Percentiles rank a stretch among this genome's conserved stretches.
These are phyloP conservation scores for Enteromius afrohamiltoni DNA, from an alignment of 2,797 vertebrate genomes.

Conservation along the genomic window DNA sequence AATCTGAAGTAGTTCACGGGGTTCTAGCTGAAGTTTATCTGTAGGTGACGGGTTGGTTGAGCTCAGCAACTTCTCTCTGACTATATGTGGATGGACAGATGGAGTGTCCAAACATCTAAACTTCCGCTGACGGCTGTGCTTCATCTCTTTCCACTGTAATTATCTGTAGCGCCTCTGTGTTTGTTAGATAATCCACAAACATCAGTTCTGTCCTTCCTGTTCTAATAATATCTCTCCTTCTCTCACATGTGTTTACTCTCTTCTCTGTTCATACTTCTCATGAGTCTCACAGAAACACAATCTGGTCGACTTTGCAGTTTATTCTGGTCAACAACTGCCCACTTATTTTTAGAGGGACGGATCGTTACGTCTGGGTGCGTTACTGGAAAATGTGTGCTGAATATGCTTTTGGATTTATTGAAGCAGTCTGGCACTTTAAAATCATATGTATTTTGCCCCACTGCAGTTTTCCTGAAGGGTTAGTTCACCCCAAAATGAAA, in stretches of 20 bases:
- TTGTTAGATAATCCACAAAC: slow-evolving; percentile 21
- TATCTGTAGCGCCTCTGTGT: slow-evolving; percentile 27
- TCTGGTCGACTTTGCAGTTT: slow-evolving; percentile 16
- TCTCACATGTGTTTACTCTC: neutral
- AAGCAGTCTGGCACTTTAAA: neutral
- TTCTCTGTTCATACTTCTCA: neutral
- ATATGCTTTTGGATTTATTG: neutral
- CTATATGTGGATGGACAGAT: slow-evolving; percentile 9
- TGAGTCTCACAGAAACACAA: neutral
- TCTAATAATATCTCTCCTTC: slow-evolving; percentile 37
- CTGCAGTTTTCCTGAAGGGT: neutral
- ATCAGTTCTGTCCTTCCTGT: slow-evolving; percentile 1
- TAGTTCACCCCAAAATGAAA: too few relatives aligned
- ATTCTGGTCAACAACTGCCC: slow-evolving; percentile 15
- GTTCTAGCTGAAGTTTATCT: slow-evolving; percentile 58
- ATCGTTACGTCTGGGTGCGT: neutral
- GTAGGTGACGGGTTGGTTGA: slow-evolving; percentile 59
- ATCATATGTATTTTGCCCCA: neutral
- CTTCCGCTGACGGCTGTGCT: slow-evolving; percentile 48
- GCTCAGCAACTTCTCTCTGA: slow-evolving; percentile 67
- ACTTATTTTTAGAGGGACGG: neutral
- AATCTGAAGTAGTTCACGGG: slow-evolving; percentile 33
- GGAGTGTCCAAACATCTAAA: slow-evolving; percentile 28
- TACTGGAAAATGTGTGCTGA: neutral
- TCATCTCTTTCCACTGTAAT: slow-evolving; percentile 50